Base-by-base conservation (phyloP, 2,888 invertebrate species). In the Agrilus cyanescens region DNA sequence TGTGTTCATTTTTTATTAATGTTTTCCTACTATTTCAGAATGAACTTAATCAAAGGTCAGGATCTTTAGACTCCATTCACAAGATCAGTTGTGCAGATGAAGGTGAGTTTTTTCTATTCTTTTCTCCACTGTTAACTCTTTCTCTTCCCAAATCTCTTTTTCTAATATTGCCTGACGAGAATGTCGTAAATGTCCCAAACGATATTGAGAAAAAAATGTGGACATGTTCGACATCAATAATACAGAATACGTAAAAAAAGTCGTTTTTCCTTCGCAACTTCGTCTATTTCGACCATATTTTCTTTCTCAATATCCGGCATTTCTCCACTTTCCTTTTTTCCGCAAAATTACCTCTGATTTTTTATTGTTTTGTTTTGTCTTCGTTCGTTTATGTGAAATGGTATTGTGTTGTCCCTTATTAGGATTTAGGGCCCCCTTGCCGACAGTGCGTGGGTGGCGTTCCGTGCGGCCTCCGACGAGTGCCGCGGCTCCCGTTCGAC, bases 381-480 rank as follows among this genome's bases (percentile, higher is more conserved):
- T 30, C 15, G 14, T 41, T 38, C 37, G 31, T 37, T 42, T 42
- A 38, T 39, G 37, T 50, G 34, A 38, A 43, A 43, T 44, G 43
- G 32, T 45, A 32, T 50, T 46, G 46, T 46, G 48, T 49, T 48
- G 52, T 46, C 45, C 43, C 43, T 30, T 48, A 46, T 48, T 59
- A 64, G 60, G 60, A 52, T 54, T 53, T 53, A 57, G 56, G 47
- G 51, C 57, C 46, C 58, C 62, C 46, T 52, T 63, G 50, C 60
- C 63, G 50, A 62, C 63, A 45, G 57, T 64, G 48, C 58, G 62
- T 54, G 66, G 66, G 54, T 67, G 72, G 76, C 72, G 72, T 72
- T 71, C 60, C 68, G 76, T 76, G 64, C 72, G 67, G 70, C 74
- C 67, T 65, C 75, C 51, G 50, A 57, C 54, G 69, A 72, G 70